These are phyloP conservation scores for Spodoptera picta DNA, from an alignment of 2,888 invertebrate species.

Conservation along the genomic window DNA sequence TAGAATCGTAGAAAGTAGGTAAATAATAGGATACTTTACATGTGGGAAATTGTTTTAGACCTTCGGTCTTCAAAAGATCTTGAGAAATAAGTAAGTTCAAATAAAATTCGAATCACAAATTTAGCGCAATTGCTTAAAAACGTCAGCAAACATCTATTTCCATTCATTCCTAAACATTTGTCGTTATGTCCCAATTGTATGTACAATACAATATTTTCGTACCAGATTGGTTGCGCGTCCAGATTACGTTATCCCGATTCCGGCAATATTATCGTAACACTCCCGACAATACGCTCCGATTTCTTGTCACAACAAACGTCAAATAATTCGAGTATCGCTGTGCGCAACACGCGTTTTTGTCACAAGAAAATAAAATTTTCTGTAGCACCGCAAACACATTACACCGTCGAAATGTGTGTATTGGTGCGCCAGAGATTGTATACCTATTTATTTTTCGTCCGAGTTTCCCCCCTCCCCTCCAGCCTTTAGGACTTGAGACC, in stretches of 20 bases:
- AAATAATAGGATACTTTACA: neutral
- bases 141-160: too few species aligned
- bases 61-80: too few species aligned
- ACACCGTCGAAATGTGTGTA: slow-evolving; percentile 78
- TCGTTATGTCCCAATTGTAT: slow-evolving; percentile 2
- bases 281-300: slow-evolving; percentile 44
- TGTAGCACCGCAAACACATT: slow-evolving; percentile 83
- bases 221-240: slow-evolving; percentile 23
- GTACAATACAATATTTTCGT: slow-evolving; percentile 28
- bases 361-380: slow-evolving; percentile 70
- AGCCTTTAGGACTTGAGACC: slow-evolving; percentile 36
- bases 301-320: slow-evolving; percentile 57
- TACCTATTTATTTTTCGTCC: slow-evolving; percentile 83
- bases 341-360: slow-evolving; percentile 62
- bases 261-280: slow-evolving; percentile 42
- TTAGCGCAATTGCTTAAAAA: too few species aligned
- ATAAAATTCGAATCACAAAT: too few species aligned
- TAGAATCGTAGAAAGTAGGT: neutral
- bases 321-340: slow-evolving; percentile 57
- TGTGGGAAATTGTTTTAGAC: too few species aligned
- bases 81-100: too few species aligned
- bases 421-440: slow-evolving; percentile 81
- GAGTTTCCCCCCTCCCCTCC: slow-evolving; percentile 54
- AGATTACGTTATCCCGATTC: slow-evolving; percentile 33
- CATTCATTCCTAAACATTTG: neutral